These are phyloP conservation scores for Holacanthus passer DNA, from an alignment of 2,113 vertebrate genomes.

Conservation along the genomic window DNA sequence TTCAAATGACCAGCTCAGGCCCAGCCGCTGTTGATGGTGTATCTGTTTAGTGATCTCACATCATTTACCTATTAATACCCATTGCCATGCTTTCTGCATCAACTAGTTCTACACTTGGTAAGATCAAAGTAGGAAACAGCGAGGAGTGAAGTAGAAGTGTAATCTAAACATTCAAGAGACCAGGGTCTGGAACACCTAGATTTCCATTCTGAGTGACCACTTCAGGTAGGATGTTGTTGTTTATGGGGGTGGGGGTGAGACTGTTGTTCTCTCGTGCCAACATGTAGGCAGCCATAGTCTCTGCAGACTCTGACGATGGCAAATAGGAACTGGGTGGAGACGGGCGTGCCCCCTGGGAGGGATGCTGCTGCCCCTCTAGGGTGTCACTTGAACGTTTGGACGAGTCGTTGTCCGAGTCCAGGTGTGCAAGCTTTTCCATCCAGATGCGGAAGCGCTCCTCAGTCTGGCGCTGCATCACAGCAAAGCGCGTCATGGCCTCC, in stretches of 20 bases:
- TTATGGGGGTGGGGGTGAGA: constrained; percentile 75
- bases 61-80: constrained; percentile 37
- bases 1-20: constrained; percentile 47
- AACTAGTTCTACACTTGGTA: constrained; percentile 57
- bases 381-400: constrained; percentile 89
- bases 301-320: constrained; percentile 88
- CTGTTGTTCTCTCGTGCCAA: constrained; percentile 84
- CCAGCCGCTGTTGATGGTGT: constrained; percentile 46
- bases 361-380: constrained; percentile 84
- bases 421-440: constrained; percentile 92
- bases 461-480: constrained; percentile 93
- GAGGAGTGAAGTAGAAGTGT: constrained; percentile 37
- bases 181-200: constrained; percentile 84
- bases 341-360: constrained; percentile 80
- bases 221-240: constrained; percentile 85
- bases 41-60: constrained; percentile 50
- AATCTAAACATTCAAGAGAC: constrained; percentile 86
- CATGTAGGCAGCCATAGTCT: constrained; percentile 85
- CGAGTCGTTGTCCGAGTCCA: constrained; percentile 92
- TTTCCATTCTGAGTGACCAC: constrained; percentile 88
- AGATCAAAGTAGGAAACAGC: constrained; percentile 51
- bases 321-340: constrained; percentile 85
- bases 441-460: constrained; percentile 93
- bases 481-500: constrained; percentile 95
- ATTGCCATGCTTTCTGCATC: constrained; percentile 52